These are phyloP conservation scores for Castor canadensis DNA, from an alignment of 2,113 vertebrate species.

Conservation along the genomic window DNA sequence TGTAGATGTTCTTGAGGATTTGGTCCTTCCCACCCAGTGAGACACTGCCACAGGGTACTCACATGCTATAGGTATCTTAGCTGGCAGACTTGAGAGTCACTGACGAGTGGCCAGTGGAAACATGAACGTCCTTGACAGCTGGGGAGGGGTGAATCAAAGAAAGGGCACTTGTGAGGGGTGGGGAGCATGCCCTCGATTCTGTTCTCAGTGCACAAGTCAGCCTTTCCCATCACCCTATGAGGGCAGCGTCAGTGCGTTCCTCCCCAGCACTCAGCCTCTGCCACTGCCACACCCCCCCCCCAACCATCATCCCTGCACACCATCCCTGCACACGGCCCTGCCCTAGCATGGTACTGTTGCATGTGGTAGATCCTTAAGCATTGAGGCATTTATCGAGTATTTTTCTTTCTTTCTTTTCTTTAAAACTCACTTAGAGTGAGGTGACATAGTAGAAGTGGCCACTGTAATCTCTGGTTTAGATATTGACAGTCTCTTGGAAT, in stretches of 20 bases:
- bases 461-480: fast-evolving
- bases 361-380: no score
- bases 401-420: not conserved
- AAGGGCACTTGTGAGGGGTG: not conserved
- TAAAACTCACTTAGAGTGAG: fast-evolving
- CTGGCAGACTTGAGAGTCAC: not conserved
- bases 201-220: not conserved
- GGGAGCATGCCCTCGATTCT: not conserved
- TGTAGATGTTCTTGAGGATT: fast-evolving
- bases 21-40: fast-evolving
- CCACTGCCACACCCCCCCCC: not conserved
- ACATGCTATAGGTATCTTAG: fast-evolving
- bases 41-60: fast-evolving
- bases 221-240: not conserved
- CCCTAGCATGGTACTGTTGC: fast-evolving
- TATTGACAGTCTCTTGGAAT: fast-evolving
- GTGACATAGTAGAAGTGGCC: fast-evolving
- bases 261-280: fast-evolving
- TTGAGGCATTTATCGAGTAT: not conserved
- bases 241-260: not conserved
- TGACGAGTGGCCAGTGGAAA: fast-evolving
- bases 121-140: not conserved
- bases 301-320: not conserved
- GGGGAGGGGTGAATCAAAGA: no score
- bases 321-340: no score